phyloP scores from a whole-genome alignment of 2,797 vertebrate genomes.

The Vespertilio murinus region DNA sequence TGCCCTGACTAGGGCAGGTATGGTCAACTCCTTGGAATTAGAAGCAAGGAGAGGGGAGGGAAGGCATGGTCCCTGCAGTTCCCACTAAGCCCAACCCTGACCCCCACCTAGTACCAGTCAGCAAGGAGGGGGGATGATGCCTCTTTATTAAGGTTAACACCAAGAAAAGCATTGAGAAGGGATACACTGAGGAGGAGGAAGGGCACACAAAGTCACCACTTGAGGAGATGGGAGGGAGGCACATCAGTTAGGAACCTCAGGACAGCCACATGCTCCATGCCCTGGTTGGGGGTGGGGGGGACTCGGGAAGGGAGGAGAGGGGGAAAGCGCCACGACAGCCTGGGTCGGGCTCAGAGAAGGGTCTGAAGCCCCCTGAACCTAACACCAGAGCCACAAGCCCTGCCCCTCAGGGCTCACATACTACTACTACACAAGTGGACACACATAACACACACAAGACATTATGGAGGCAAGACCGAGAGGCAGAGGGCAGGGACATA shows the following conservation, averaged over 20 bases:
- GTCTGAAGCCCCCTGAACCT: conserved; percentile 57
- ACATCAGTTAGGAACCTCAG: conserved; percentile 67
- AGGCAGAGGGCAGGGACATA: conserved; percentile 42
- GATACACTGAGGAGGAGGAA: conserved; percentile 59
- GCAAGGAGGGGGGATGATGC: conserved; percentile 72
- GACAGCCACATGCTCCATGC: conserved; percentile 79
- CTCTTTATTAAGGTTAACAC: conserved; percentile 79
- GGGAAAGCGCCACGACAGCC: conserved; percentile 51
- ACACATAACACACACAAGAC: conserved; percentile 63
- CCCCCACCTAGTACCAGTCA: conserved; percentile 63
- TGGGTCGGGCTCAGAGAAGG: conserved; percentile 49
- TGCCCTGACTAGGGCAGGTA: background rate
- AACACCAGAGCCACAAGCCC: conserved; percentile 72
- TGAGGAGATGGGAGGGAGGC: conserved; percentile 53
- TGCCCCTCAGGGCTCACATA: conserved; percentile 79
- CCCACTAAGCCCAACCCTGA: conserved; percentile 52
- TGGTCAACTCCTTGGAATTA: conserved; percentile 24
- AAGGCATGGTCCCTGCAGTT: background rate
- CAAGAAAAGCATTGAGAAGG: conserved; percentile 69
- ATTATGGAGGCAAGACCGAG: conserved; percentile 65
- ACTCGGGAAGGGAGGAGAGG: background rate
- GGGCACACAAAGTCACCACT: conserved; percentile 74
- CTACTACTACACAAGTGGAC: conserved; percentile 75
- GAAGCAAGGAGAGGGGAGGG: background rate
- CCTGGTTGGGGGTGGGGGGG: conserved; percentile 30